Base-by-base conservation (phyloP, 1,140 invertebrate species). In the Pseudomyrmex flavicornis region DNA sequence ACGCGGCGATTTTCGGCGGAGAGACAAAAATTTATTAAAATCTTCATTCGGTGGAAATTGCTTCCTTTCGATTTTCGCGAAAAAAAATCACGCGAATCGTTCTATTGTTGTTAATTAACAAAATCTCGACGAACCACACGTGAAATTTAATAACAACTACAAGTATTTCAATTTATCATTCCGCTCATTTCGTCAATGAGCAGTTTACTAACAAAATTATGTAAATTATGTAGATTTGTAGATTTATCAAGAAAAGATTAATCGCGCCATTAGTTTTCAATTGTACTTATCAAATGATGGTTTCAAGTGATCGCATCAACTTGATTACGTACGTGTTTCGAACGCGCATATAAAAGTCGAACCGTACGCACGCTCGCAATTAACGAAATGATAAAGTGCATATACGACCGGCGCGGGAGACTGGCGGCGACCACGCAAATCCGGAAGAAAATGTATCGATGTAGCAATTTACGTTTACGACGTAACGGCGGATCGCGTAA, bases 401-500 rank as follows among this genome's bases (percentile, higher is more conserved):
- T 7, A 54, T 59, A 35, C 26, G n/a, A 7, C 48, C 73, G 59
- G 17, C 22, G 35, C 35, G 52, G 35, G 75, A 8, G 56, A 77
- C 63, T 35, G 63, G 52, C 75, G 63, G 52, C 35, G 13, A 13
- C 35, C 76, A 79, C 65, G 65, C 76, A 46, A 79, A 79, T 70
- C 76, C 76, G 68, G 63, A 72, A 87, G 85, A 88, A 89, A 83
- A 73, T 84, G 75, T 85, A 90, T 87, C 85, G 83, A 89, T 82
- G 83, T 73, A 87, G 83, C 83, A 85, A 87, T 90, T 87, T 89
- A 85, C 80, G 76, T 87, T 35, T 87, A 87, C 85, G 84, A 48
- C 58, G 69, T 48, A 75, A 59, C 52, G 68, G 61, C 58, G 50
- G 9, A 10, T 35, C 46, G n/a, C 68, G 82, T 85, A 88, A 90